Evolutionary conservation across 2,797 vertebrate genomes (phyloP).

Genomic region (Smutsia gigantea): DNA sequence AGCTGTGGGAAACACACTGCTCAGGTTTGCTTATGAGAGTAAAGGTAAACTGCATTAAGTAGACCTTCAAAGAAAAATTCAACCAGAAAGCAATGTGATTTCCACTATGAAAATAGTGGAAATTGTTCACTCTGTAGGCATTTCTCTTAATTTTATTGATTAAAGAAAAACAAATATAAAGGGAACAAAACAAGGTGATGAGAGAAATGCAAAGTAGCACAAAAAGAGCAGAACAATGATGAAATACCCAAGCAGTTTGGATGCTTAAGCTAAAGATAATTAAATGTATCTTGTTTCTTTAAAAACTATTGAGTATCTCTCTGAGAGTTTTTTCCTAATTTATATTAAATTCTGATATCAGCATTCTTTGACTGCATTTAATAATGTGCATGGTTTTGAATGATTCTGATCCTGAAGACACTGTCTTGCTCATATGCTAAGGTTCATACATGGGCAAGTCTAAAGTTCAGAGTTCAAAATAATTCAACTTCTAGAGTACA

Average conservation of each 20-base stretch:
- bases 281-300: conserved; percentile 46
- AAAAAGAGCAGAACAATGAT: not conserved
- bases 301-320: conserved; percentile 42
- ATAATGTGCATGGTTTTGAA: not conserved
- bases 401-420: conserved; percentile 47
- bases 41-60: conserved; percentile 10
- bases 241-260: conserved; percentile 7
- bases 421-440: not conserved
- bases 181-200: conserved; percentile 40
- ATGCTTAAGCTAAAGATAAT: conserved; percentile 1
- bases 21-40: not conserved
- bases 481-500: conserved; percentile 79
- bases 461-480: conserved; percentile 75
- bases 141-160: conserved; percentile 49
- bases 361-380: conserved; percentile 34
- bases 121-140: not conserved
- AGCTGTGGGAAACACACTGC: not conserved
- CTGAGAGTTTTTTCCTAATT: conserved; percentile 50
- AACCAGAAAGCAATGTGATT: conserved; percentile 54
- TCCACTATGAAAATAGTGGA: not conserved
- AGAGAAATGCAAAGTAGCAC: conserved; percentile 44
- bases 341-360: conserved; percentile 47
- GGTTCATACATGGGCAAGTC: conserved; percentile 15
- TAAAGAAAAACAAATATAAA: not conserved
- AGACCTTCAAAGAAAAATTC: conserved; percentile 48